Evolutionary conservation across 2,888 invertebrate species (phyloP).

Genomic region (Monoplex corrugatus): DNA sequence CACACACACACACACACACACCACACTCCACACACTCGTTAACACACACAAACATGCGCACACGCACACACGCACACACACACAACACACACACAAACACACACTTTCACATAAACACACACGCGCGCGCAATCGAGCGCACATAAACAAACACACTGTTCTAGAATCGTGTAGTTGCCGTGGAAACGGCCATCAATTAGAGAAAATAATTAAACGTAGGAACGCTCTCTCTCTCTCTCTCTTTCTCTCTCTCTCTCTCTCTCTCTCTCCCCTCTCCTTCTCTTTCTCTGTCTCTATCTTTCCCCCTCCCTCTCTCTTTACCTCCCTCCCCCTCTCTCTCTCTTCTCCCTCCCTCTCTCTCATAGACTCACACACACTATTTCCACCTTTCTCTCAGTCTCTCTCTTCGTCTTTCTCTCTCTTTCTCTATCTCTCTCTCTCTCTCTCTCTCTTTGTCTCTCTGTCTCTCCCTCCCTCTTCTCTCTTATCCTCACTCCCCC

Average conservation of each 20-base stretch:
- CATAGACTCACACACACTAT: background rate
- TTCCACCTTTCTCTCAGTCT: background rate
- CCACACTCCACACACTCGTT: too few relatives aligned
- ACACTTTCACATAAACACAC: too few relatives aligned
- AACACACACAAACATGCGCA: background rate
- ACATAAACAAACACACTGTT: too few relatives aligned
- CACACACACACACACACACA: background rate
- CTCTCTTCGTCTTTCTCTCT: background rate
- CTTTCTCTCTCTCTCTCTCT: slow-evolving; percentile 24
- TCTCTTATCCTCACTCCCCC: background rate
- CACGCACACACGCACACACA: background rate
- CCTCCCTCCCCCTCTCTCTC: background rate
- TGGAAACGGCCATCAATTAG: too few relatives aligned
- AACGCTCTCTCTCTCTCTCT: too few relatives aligned
- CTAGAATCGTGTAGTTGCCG: too few relatives aligned
- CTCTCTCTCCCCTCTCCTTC: slow-evolving; percentile 16
- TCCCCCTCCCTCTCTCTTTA: background rate
- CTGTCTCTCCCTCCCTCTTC: too few relatives aligned
- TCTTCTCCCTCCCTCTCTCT: background rate
- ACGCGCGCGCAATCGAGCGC: too few relatives aligned
- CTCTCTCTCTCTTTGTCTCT: background rate
- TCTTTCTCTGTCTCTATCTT: background rate
- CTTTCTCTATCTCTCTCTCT: background rate
- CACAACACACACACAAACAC: too few relatives aligned
- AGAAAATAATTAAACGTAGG: too few relatives aligned